Evolutionary conservation across 2,888 invertebrate genomes (phyloP), one percentile per base, ranked within the genome.

Genomic region (Tiliacea citrago): DNA sequence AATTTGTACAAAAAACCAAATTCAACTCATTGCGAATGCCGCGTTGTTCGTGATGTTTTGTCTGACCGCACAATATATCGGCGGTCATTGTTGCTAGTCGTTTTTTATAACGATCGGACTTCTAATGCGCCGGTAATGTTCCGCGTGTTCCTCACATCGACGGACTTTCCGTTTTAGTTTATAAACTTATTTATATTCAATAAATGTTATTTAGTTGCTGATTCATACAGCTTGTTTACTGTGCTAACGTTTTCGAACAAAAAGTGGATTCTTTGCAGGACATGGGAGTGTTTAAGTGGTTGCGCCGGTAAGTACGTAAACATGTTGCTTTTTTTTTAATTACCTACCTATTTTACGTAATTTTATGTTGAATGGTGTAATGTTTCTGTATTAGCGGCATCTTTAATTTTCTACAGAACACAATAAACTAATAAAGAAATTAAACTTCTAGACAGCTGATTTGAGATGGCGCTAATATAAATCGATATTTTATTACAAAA

Each of bases 1-100:
- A 96, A 96, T 96, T 96, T 96, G 95, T 93, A 95, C 93, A 96
- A 96, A 96, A 96, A 96, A 95, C 94, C 88, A 93, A 96, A 96
- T 96, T 95, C 95, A 96, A 88, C 95, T 95, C 94, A 95, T 96
- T 95, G 95, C 95, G 94, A 96, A 93, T 93, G 93, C 92, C 92
- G 94, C 93, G 94, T 94, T 92, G 94, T 93, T 94, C 95, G 94
- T 95, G 94, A 95, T 95, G 96, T 96, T 96, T 96, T 96, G 95
- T 96, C 93, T 94, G 95, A 95, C 95, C 95, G 94, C 95, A 95
- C 95, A 95, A 95, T 95, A 95, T 95, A 95, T 95, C 93, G 92
- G 93, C 89, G 93, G 93, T 95, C 95, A 95, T 95, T 95, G 95
- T 95, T 94, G 93, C 92, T 94, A 94, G 94, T 92, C 93, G 94